Evolutionary conservation across 2,113 vertebrate genomes (phyloP), one percentile per base, ranked within the genome.

Genomic region (Stigmatopora nigra): DNA sequence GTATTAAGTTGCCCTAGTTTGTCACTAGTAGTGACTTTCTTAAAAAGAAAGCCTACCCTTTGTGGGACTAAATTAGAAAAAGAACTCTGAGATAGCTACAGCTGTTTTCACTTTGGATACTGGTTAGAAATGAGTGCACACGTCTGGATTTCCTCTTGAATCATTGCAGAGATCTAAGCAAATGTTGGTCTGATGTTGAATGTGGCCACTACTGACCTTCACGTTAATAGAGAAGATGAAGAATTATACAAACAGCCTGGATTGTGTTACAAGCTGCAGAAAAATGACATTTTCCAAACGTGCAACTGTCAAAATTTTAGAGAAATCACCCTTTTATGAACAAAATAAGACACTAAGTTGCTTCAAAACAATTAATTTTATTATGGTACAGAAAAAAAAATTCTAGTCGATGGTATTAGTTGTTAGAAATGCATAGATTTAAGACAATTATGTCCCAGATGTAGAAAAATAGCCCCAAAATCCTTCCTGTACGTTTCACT

Each of bases 1-100:
- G 64, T 72, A 61, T 75, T 77, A 66, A 62, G 65, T 60, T 71
- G 52, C 44, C 55, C 57, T 17, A 17, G 19, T 56, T 60, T 71
- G 68, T 68, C 55, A 44, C 68, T 71, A 75, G 65, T 71, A 75
- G 65, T 66, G 64, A 72, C 55, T 17, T 51, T 25, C 69, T 79
- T 79, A 82, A 82, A 86, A 75, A 70, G 57, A 19, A 69, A 73
- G 70, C 64, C 63, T 36, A 55, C 63, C 41, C 14, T 41, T 60
- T 20, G 1, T 56, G 60, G 10, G 36, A 52, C 63, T 59, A 66
- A 75, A 75, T 71, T 3, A 41, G 38, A 8, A 41, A 8, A 8
- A 64, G 58, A 69, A 31, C 52, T 47, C 36, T 25, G 15, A 51
- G 49, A 70, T 58, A 17, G 2, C 25, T 68, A 51, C 64, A 78